Evolutionary conservation across 2,113 vertebrate genomes (phyloP).

Genomic region (Lamprologus sp.): DNA sequence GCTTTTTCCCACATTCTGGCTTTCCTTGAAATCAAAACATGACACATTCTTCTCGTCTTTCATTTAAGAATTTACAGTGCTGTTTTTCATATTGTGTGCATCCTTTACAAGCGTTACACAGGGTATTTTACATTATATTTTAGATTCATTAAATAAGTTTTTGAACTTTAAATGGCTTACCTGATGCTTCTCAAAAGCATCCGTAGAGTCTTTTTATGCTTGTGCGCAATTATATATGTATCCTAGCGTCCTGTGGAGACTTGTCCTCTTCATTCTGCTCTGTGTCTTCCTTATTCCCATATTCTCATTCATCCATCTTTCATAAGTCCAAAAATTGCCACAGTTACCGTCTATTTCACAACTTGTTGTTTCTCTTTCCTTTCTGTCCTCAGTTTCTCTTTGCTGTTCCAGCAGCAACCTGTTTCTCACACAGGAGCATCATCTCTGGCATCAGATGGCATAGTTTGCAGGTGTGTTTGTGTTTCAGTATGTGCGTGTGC

Average conservation of each 20-base stretch:
- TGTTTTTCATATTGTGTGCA: not conserved
- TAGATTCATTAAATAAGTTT: fast-evolving
- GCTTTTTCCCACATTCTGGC: not conserved
- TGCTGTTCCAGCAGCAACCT: not conserved
- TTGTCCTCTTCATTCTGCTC: not conserved
- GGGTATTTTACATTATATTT: not conserved
- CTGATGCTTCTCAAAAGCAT: not conserved
- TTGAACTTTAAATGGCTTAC: slow-evolving; percentile 3
- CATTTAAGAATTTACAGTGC: not conserved
- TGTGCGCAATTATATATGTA: not conserved
- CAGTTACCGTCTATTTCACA: not conserved
- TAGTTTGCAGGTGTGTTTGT: not conserved
- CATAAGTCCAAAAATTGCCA: not conserved
- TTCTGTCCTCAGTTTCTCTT: not conserved
- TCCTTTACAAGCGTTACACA: not conserved
- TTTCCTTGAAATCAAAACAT: not conserved
- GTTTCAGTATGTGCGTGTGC: not conserved
- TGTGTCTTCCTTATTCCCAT: not conserved
- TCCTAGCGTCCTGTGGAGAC: not conserved
- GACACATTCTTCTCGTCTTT: not conserved
- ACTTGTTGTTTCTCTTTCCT: not conserved
- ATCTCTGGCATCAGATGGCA: not conserved
- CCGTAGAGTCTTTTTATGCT: not conserved
- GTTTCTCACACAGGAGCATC: not conserved
- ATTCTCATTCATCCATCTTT: not conserved